Evolutionary conservation across 2,797 vertebrate genomes (phyloP).

Genomic region (Mormyrops attenuatus): DNA sequence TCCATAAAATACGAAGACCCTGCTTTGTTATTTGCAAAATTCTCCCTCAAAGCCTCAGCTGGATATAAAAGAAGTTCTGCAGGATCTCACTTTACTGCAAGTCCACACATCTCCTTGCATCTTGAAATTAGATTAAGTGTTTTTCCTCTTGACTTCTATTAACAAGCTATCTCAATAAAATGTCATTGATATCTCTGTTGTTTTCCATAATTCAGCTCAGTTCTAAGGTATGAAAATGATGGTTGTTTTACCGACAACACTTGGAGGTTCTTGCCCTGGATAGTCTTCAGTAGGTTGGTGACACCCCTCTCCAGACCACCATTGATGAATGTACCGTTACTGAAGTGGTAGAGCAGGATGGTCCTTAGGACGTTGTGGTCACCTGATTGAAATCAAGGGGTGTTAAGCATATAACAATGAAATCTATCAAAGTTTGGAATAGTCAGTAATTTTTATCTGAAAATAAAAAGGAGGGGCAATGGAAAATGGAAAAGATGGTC

Average conservation of each 20-base stretch:
- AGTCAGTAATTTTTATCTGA: neutral
- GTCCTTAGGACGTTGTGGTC: slow-evolving; percentile 77
- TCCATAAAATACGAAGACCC: neutral
- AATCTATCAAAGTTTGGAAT: neutral
- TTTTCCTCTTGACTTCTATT: neutral
- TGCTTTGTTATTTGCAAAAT: neutral
- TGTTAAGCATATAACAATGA: neutral
- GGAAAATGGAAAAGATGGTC: neutral
- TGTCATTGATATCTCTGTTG: neutral
- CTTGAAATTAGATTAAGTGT: neutral
- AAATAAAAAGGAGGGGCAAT: neutral
- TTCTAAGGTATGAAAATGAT: neutral
- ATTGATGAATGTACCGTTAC: slow-evolving; percentile 80
- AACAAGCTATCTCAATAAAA: neutral
- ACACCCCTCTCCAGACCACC: slow-evolving; percentile 87
- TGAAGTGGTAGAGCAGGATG: slow-evolving; percentile 91
- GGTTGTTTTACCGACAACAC: slow-evolving; percentile 68
- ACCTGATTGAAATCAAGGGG: slow-evolving; percentile 49
- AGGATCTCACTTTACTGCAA: neutral
- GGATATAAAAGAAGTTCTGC: neutral
- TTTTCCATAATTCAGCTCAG: neutral
- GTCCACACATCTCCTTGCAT: neutral
- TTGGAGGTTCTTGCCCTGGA: slow-evolving; percentile 84
- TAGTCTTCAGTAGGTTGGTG: slow-evolving; percentile 84
- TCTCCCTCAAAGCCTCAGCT: neutral